Conservation (phyloP, 2,113 vertebrate species). For the Carettochelys insculpta region DNA sequence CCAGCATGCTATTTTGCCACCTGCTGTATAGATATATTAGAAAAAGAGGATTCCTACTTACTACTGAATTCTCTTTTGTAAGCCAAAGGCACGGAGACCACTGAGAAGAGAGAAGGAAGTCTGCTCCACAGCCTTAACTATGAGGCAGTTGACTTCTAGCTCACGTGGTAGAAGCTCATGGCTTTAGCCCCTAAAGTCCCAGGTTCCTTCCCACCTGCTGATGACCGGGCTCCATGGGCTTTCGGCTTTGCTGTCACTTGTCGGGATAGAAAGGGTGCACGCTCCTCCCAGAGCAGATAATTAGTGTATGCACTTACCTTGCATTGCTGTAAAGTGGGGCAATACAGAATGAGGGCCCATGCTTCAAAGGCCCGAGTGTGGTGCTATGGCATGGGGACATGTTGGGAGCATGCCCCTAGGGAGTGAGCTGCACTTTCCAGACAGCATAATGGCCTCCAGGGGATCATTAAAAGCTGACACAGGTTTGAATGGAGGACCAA, state of each 20-base stretch:
- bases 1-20: neutral
- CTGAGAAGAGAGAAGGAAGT: too few relatives aligned
- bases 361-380: neutral
- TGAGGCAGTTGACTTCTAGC: too few relatives aligned
- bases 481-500: neutral
- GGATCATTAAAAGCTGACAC: neutral
- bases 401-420: neutral
- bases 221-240: too few relatives aligned
- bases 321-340: too few relatives aligned
- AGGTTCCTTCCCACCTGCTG: too few relatives aligned
- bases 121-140: too few relatives aligned
- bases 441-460: fast-evolving
- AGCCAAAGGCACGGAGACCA: too few relatives aligned
- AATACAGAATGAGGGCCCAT: neutral
- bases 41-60: neutral
- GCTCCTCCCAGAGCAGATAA: too few relatives aligned
- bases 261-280: neutral
- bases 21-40: too few relatives aligned
- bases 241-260: neutral
- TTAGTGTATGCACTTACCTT: neutral
- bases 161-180: too few relatives aligned
- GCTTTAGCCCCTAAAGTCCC: too few relatives aligned
- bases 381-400: neutral
- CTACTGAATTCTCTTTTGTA: neutral
- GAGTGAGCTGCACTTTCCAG: neutral